These are phyloP conservation scores for Pseudococcus jackbeardsleyi DNA, from an alignment of 2,888 invertebrate species.

Conservation along the genomic window DNA sequence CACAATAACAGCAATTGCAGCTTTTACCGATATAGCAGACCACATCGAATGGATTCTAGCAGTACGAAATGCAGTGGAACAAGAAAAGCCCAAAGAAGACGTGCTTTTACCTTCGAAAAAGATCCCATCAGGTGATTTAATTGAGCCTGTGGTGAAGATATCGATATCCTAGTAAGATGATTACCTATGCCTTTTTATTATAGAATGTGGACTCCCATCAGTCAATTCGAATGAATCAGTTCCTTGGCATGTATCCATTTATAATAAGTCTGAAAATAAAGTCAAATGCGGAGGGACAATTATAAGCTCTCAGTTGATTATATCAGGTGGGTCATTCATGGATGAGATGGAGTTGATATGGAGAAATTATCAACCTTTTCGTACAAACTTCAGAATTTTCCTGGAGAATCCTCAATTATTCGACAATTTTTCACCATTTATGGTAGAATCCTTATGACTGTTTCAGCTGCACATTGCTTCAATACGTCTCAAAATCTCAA, in stretches of 20 bases:
- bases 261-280: not conserved
- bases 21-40: conserved; percentile 36
- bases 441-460: no score
- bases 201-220: not conserved
- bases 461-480: conserved; percentile 4
- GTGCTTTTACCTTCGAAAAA: not conserved
- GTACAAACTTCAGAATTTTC: not conserved
- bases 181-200: not conserved
- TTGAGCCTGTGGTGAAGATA: no score
- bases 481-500: not conserved
- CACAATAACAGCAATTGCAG: not conserved
- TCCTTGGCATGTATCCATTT: not conserved
- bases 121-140: not conserved
- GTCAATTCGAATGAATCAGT: not conserved
- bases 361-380: not conserved
- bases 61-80: not conserved
- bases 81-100: not conserved
- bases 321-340: not conserved
- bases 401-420: no score
- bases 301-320: not conserved
- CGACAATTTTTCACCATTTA: not conserved
- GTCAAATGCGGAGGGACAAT: not conserved
- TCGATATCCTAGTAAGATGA: not conserved
- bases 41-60: conserved; percentile 6
- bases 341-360: not conserved